Evolutionary conservation across 2,113 vertebrate genomes (phyloP).

Genomic region (Vulpes vulpes): DNA sequence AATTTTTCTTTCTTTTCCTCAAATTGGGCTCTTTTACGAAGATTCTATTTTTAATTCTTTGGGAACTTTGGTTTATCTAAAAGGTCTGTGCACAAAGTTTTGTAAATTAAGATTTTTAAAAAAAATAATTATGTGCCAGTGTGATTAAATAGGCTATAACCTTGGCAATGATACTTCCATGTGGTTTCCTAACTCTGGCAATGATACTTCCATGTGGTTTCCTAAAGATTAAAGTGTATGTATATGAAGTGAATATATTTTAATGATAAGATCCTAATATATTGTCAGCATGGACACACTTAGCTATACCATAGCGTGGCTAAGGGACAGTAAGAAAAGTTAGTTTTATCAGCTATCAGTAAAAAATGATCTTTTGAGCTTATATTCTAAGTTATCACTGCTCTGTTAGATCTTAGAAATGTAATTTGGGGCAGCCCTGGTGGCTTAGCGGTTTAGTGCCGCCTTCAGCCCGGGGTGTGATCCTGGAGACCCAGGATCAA

Average conservation of each 20-base stretch:
- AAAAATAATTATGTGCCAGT: background rate
- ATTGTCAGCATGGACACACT: background rate
- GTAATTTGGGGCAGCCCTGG: background rate
- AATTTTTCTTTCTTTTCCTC: background rate
- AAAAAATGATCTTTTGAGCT: background rate
- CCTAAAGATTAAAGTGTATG: background rate
- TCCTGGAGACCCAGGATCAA: no score
- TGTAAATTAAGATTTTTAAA: background rate
- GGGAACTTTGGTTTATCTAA: background rate
- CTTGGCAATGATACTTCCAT: background rate
- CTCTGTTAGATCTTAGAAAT: background rate
- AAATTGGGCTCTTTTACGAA: background rate
- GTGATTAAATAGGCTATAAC: background rate
- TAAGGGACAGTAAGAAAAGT: background rate
- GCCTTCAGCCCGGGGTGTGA: no score
- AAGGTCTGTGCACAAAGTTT: background rate
- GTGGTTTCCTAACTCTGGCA: background rate
- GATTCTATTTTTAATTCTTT: background rate
- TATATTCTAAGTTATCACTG: background rate
- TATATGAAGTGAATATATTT: constrained; percentile 37
- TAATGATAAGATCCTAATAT: constrained; percentile 38
- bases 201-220: background rate
- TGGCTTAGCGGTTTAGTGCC: no score
- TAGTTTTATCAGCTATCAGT: background rate
- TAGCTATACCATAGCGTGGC: background rate